These are phyloP conservation scores for Catocala fraxini DNA, from an alignment of 2,888 invertebrate genomes.

Conservation along the genomic window DNA sequence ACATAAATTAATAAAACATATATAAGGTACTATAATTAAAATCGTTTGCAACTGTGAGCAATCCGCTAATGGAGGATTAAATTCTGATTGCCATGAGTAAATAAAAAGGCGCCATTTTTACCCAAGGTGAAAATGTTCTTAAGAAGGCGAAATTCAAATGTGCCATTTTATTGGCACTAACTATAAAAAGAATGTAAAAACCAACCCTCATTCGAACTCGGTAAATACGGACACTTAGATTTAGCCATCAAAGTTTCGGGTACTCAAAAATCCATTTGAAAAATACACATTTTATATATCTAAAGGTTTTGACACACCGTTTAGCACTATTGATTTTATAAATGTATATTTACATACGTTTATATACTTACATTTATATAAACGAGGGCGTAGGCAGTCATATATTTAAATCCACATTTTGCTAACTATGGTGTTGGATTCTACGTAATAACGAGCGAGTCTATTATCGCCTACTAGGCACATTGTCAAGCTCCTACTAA, in stretches of 20 bases:
- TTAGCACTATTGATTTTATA: background rate
- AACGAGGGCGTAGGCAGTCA: too few species aligned
- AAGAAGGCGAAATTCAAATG: slow-evolving; percentile 73
- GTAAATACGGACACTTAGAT: slow-evolving; percentile 84
- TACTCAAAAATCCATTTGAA: slow-evolving; percentile 88
- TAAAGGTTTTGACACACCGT: slow-evolving; percentile 30
- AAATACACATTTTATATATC: slow-evolving; percentile 78
- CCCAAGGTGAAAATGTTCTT: slow-evolving; percentile 48
- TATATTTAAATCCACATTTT: too few species aligned
- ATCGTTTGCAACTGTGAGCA: slow-evolving; percentile 9
- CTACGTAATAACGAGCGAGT: too few species aligned
- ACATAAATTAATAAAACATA: slow-evolving; percentile 1
- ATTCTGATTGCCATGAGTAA: slow-evolving; percentile 45
- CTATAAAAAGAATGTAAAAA: slow-evolving; percentile 81
- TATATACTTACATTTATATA: too few species aligned
- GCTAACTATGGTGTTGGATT: too few species aligned
- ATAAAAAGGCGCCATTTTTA: slow-evolving; percentile 44
- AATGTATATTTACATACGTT: too few species aligned
- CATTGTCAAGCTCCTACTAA: too few species aligned
- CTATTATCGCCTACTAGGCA: too few species aligned
- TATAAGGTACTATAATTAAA: background rate
- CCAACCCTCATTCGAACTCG: slow-evolving; percentile 66
- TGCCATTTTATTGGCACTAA: slow-evolving; percentile 75
- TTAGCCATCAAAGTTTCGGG: slow-evolving; percentile 82
- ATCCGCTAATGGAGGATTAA: slow-evolving; percentile 15